A percentile compares a stretch with the other conserved stretches of the same genome.
These are phyloP conservation scores for Percopsis omiscomaycus DNA, from an alignment of 2,797 vertebrate genomes.

Conservation along the genomic window DNA sequence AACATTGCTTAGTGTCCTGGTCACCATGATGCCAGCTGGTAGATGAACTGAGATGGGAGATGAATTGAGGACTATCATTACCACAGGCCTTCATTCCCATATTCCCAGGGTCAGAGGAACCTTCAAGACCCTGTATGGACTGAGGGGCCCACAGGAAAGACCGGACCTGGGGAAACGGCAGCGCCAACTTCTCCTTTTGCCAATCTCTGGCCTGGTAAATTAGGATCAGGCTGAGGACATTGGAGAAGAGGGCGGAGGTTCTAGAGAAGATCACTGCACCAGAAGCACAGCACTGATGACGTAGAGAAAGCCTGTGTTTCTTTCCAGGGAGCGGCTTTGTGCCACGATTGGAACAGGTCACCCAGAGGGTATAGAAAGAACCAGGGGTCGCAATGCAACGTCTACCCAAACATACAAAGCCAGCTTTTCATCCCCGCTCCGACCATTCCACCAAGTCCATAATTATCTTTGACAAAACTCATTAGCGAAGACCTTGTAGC, in stretches of 20 bases:
- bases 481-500: constrained; percentile 85
- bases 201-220: constrained; percentile 36
- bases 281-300: constrained; percentile 23
- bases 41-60: constrained; percentile 21
- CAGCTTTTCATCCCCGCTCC: constrained; percentile 81
- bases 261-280: constrained; percentile 49
- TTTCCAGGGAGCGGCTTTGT: constrained; percentile 12
- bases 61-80: background rate
- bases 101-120: constrained; percentile 23
- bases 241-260: constrained; percentile 47
- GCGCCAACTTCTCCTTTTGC: constrained; percentile 29
- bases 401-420: constrained; percentile 81
- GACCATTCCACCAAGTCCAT: constrained; percentile 74
- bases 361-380: constrained; percentile 75
- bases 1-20: constrained; percentile 3
- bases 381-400: constrained; percentile 72
- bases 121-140: constrained; percentile 13
- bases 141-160: constrained; percentile 19
- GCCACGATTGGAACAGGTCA: constrained; percentile 72
- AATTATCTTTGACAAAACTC: constrained; percentile 91
- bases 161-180: constrained; percentile 53
- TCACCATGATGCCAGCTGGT: constrained; percentile 24
- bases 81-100: constrained; percentile 23
- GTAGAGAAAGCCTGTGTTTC: constrained; percentile 50
- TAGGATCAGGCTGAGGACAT: constrained; percentile 36